phyloP scores from a whole-genome alignment of 2,113 vertebrate genomes.

The Sclerurus mexicanus region DNA sequence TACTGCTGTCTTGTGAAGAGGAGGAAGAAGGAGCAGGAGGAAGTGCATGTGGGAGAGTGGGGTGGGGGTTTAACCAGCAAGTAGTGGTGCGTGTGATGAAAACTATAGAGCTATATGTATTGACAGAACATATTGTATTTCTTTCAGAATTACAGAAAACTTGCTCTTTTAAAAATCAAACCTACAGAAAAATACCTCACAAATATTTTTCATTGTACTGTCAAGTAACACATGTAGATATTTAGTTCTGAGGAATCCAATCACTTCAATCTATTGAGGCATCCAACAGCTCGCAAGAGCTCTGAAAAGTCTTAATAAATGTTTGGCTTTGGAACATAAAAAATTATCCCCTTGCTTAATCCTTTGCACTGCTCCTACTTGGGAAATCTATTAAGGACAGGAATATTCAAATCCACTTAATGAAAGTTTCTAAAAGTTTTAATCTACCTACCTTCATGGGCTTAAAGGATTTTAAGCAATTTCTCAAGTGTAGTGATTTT shows the following conservation, averaged over 20 bases:
- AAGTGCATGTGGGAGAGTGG: neutral
- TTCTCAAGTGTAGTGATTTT: neutral
- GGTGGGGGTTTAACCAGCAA: rapidly evolving
- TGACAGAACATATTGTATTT: neutral
- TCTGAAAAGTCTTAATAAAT: neutral
- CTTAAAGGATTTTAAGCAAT: neutral
- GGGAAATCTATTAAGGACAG: neutral
- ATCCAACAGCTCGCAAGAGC: neutral
- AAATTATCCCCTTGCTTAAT: neutral
- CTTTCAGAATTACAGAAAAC: neutral
- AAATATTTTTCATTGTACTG: neutral
- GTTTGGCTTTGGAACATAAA: neutral
- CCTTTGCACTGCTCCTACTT: neutral
- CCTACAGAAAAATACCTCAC: neutral
- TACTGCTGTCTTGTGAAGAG: neutral
- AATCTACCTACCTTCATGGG: neutral
- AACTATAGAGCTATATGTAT: neutral
- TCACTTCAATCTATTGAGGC: rapidly evolving
- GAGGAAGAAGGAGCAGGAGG: neutral
- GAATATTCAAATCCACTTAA: neutral
- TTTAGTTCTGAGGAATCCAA: neutral
- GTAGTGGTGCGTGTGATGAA: neutral
- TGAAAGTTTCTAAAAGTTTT: neutral
- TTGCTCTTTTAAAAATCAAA: neutral
- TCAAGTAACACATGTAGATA: neutral